Evolutionary conservation across 2,113 vertebrate species (phyloP).

Genomic region (Cheirogaleus medius): DNA sequence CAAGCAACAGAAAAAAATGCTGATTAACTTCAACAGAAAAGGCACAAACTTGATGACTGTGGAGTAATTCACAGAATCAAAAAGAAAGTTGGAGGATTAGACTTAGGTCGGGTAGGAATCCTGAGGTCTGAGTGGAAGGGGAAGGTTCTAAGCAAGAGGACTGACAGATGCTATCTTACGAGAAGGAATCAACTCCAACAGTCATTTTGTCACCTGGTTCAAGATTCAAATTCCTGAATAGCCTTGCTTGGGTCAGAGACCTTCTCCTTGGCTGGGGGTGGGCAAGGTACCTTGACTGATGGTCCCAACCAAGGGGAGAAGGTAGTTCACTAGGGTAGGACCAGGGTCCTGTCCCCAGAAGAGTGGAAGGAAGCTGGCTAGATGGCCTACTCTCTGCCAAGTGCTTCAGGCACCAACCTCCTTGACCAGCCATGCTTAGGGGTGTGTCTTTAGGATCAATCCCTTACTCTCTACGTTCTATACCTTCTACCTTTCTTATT

Average conservation of each 20-base stretch:
- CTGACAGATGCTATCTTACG: not conserved
- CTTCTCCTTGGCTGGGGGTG: not conserved
- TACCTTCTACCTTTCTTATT: not conserved
- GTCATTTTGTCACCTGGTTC: not conserved
- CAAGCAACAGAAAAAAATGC: slow-evolving; percentile 31
- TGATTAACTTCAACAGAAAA: not conserved
- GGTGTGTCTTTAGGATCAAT: not conserved
- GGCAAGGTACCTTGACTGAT: not conserved
- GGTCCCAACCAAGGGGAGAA: not conserved
- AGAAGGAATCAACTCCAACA: not conserved
- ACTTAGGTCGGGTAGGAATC: not conserved
- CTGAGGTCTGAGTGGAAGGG: not conserved
- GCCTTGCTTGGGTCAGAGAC: not conserved
- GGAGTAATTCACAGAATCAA: not conserved
- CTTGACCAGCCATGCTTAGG: not conserved
- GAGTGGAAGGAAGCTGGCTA: not conserved
- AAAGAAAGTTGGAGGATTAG: not conserved
- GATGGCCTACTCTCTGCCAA: not conserved
- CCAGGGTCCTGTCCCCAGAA: not conserved
- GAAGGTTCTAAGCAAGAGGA: not conserved
- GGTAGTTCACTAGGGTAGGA: not conserved
- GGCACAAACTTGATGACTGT: not conserved
- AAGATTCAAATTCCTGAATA: not conserved
- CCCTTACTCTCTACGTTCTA: not conserved
- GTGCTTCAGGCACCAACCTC: not conserved